Evolutionary conservation across 2,888 invertebrate species (phyloP), one percentile per base, ranked within the genome.

Genomic region (Poecilobothrus nobilitatus): DNA sequence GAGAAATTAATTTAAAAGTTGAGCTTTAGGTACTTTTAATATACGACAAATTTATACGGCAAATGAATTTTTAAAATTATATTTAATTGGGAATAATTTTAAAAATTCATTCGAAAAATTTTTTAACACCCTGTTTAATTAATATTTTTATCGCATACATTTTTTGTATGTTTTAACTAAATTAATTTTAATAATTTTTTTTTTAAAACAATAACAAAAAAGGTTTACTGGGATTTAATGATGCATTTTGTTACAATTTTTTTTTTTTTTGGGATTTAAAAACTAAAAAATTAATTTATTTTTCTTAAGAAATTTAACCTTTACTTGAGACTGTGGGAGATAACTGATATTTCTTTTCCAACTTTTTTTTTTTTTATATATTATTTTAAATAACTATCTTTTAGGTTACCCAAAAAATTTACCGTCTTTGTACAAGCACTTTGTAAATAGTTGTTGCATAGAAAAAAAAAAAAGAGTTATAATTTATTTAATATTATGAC

Each of bases 401-500:
- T 15, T 41, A 41, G 12, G 2, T 27, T 27, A 27, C 2, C 2
- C 5, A 27, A 27, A 27, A 27, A 27, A 4, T 27, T 2, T 27
- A 27, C 27, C 3, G 27, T 27, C 27, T 27, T 27, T n/a, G 3
- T 27, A 27, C 27, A 27, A 27, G 27, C 5, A 27, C 5, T 27
- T 27, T 27, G 27, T 53, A 53, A 53, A 53, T 53, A 6, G 18
- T 2, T 53, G 6, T 53, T 18, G 53, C 6, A 53, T 18, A 37
- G 37, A 10, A 12, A 10, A 7, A 8, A 18, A 18, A 53, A 12
- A 18, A 18, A 18, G n/a, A 53, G n/a, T 53, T 53, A 53, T 53
- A 53, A 53, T 53, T 53, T 53, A 53, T 53, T 53, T 53, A 53
- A 53, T 53, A 53, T 53, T 53, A 53, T 53, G 53, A 53, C 53